Evolutionary conservation across 2,797 vertebrate species (phyloP).

Genomic region (Sparidentex hasta): DNA sequence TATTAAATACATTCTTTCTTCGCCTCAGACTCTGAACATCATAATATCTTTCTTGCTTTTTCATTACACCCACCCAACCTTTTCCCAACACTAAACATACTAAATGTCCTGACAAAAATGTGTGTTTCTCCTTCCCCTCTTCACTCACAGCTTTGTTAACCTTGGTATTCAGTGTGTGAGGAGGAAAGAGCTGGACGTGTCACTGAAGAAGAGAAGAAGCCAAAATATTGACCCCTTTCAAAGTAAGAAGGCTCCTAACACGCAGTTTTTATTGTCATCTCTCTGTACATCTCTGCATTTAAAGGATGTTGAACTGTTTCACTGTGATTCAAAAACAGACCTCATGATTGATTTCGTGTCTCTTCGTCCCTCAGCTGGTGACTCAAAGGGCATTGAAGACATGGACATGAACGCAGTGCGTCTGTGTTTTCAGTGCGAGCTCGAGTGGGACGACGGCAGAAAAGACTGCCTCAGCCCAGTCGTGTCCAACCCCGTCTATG

Average conservation of each 20-base stretch:
- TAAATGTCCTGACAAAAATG: not conserved
- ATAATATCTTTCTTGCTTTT: not conserved
- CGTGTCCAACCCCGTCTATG: constrained; percentile 93
- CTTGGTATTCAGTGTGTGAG: constrained; percentile 96
- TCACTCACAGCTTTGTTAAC: constrained; percentile 90
- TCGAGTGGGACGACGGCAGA: constrained; percentile 85
- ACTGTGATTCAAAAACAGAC: not conserved
- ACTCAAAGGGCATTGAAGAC: constrained; percentile 94
- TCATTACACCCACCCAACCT: no score
- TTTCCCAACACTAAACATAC: no score
- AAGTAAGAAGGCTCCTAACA: constrained; percentile 81
- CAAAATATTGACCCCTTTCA: constrained; percentile 94
- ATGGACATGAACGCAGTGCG: constrained; percentile 97
- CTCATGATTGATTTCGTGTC: constrained; percentile 3
- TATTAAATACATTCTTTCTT: not conserved
- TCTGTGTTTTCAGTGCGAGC: constrained; percentile 94
- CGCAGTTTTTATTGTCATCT: not conserved
- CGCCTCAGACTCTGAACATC: not conserved
- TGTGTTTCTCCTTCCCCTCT: not conserved
- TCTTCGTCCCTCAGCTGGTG: constrained; percentile 84
- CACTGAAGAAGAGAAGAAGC: constrained; percentile 90
- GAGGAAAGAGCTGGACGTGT: constrained; percentile 92
- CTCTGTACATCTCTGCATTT: not conserved
- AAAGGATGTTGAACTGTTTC: no score
- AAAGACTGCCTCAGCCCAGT: constrained; percentile 86